A percentile compares a stretch with the other conserved stretches of the same genome.
phyloP scores from a whole-genome alignment of 2,888 invertebrate genomes.

The Cyrtodaria siliqua region DNA sequence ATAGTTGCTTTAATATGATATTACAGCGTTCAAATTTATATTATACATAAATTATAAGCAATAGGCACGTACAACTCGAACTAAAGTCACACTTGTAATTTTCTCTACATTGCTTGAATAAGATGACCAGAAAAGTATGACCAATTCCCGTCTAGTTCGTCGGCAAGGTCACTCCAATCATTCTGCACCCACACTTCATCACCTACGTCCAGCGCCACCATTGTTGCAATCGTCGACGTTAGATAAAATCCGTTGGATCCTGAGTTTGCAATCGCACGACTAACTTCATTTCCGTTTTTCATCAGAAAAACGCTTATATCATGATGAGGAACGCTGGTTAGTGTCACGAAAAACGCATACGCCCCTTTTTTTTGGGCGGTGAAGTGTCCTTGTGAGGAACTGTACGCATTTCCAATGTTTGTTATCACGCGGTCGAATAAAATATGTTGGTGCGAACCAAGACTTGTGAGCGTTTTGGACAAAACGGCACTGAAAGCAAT shows the following conservation, averaged over 20 bases:
- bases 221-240: neutral
- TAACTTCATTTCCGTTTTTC: neutral
- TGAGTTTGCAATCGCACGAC: neutral
- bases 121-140: no score
- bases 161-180: neutral
- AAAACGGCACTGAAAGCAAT: constrained; percentile 40
- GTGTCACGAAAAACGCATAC: constrained; percentile 13
- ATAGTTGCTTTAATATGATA: no score
- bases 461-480: constrained; percentile 25
- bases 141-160: no score
- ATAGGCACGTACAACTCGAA: no score
- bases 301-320: neutral
- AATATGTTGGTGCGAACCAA: constrained; percentile 37
- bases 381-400: constrained; percentile 21
- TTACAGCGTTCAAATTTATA: no score
- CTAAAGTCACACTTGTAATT: no score
- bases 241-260: neutral
- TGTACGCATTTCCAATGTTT: constrained; percentile 39
- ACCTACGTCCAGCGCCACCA: neutral
- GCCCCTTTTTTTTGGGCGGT: constrained; percentile 32
- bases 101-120: no score
- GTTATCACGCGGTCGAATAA: constrained; percentile 41
- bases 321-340: neutral
- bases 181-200: constrained; percentile 3
- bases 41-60: no score